These are phyloP conservation scores for Aphrophora alni DNA, from an alignment of 2,888 invertebrate species.

Conservation along the genomic window DNA sequence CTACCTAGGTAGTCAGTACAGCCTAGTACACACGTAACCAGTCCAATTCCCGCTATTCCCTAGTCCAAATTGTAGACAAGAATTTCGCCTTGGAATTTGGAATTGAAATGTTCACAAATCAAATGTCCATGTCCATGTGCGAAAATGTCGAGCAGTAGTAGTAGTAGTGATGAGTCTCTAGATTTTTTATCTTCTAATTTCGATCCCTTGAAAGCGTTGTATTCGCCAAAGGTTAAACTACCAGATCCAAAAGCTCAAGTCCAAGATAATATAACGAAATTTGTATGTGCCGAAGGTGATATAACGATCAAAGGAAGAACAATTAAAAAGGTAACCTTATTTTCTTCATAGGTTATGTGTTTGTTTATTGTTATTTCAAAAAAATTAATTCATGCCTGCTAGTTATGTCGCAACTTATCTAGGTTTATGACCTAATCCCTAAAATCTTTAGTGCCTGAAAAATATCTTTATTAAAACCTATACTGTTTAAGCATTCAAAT, in stretches of 20 bases:
- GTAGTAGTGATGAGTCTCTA: constrained; percentile 58
- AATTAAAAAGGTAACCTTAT: constrained; percentile 4
- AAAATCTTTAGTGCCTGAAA: too few species aligned
- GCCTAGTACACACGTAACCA: too few species aligned
- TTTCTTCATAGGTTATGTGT: constrained; percentile 8
- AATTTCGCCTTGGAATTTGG: too few species aligned
- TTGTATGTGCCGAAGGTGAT: constrained; percentile 53
- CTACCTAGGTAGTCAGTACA: too few species aligned
- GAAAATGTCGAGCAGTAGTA: constrained; percentile 30
- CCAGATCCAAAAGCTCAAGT: constrained; percentile 65
- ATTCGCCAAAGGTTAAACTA: constrained; percentile 63
- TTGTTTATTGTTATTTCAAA: not conserved
- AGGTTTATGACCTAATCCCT: too few species aligned
- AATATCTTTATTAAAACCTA: too few species aligned
- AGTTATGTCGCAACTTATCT: not conserved
- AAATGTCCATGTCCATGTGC: too few species aligned
- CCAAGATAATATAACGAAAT: constrained; percentile 74
- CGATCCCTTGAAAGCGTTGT: constrained; percentile 74
- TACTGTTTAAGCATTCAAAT: too few species aligned
- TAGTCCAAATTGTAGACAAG: too few species aligned
- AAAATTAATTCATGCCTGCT: not conserved
- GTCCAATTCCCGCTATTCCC: too few species aligned
- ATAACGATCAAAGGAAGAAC: not conserved
- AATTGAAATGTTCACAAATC: too few species aligned
- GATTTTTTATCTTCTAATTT: constrained; percentile 62